These are phyloP conservation scores for Panopea generosa DNA, from an alignment of 2,888 invertebrate species.

Conservation along the genomic window DNA sequence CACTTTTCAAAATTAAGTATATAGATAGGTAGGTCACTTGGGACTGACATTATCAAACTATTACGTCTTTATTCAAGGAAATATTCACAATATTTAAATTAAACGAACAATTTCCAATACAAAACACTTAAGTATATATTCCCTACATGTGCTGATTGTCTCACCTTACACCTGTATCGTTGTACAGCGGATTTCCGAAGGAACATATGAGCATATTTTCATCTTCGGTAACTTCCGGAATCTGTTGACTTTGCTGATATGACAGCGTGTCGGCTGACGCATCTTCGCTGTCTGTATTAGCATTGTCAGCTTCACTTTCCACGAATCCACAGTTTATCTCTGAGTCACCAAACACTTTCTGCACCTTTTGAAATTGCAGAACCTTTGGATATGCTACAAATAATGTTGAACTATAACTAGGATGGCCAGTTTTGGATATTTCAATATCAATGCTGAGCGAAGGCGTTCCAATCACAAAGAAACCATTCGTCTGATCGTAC, in stretches of 20 bases:
- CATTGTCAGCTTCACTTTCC: conserved; percentile 4
- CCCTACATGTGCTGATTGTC: no score
- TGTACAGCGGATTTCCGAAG: conserved; percentile 54
- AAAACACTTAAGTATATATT: no score
- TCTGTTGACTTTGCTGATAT: conserved; percentile 20
- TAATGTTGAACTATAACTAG: conserved; percentile 69
- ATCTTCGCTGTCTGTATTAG: neutral
- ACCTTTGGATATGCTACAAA: conserved; percentile 62
- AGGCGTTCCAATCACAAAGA: conserved; percentile 65
- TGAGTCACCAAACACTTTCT: conserved; percentile 52
- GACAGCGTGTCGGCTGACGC: conserved; percentile 21
- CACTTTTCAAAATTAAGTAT: no score
- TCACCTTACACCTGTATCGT: conserved; percentile 44
- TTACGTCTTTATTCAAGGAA: no score
- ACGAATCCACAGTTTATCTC: conserved; percentile 57
- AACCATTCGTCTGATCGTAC: conserved; percentile 25
- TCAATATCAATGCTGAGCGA: conserved; percentile 61
- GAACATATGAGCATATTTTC: conserved; percentile 50
- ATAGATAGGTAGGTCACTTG: no score
- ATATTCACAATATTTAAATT: no score
- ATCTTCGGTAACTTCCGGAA: conserved; percentile 42
- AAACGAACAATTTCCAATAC: no score
- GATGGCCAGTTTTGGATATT: conserved; percentile 67
- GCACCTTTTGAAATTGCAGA: conserved; percentile 48
- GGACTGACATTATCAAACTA: no score